Base-by-base conservation (phyloP, 2,888 invertebrate species). In the Eilema depressum region DNA sequence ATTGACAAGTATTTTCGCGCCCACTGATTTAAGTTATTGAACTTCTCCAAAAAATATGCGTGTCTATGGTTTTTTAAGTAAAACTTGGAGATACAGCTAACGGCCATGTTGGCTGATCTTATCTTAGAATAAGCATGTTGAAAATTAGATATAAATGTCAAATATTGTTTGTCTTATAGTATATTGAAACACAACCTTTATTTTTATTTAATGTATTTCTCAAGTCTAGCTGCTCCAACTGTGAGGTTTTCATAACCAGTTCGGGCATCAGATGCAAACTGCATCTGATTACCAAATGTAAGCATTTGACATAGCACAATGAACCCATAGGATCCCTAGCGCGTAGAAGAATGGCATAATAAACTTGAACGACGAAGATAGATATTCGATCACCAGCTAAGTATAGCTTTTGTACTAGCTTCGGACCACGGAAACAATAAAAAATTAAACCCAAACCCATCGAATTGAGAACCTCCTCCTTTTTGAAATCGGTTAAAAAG, bases 1-100 rank as follows among this genome's bases (percentile, higher is more conserved):
- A 75, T 77, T 65, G 47, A 84, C 84, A 83, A 81, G 80, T 81
- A 30, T 65, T 65, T 56, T 47, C 26, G 20, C 25, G 12, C n/a
- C 20, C 47, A 20, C 8, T 56, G 23, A 33, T 57, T 37, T 1
- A 37, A 12, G 33, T 37, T 11, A 11, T 37, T 56, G 28, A 25
- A 17, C 30, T n/a, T 65, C 23, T 30, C 26, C 56, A 57, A 57
- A 53, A 33, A 26, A 41, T 10, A 5, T 26, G 17, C 2, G 64
- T 5, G 28, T n/a, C 26, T 20, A 26, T 26, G 25, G 8, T 41
- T 23, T 26, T 63, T 2, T 20, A 33, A 30, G 3, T 10, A 4
- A 28, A 47, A 11, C 14, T 47, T 53, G 17, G 17, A 14, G 26
- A 37, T 25, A 59, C 59, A 11, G 37, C 37, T n/a, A n/a, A n/a